Conservation (phyloP, 2,113 vertebrate species). For the Salvator merianae region DNA sequence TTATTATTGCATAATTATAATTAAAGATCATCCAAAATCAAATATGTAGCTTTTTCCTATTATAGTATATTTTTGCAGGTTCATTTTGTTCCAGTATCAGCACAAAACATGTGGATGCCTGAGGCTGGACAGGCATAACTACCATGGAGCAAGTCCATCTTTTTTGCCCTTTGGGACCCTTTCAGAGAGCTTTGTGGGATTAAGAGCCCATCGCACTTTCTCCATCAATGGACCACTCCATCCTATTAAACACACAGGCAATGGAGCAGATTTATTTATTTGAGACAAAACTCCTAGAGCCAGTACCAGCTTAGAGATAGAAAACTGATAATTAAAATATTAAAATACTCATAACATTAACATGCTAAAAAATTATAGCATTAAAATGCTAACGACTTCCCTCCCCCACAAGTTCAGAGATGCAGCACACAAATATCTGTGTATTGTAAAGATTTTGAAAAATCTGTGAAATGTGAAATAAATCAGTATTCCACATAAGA, state of each 20-base stretch:
- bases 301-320: no score
- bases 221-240: no score
- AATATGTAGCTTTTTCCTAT: not conserved
- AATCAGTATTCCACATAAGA: not conserved
- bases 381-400: no score
- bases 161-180: not conserved
- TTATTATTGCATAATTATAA: not conserved
- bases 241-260: not conserved
- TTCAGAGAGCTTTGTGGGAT: not conserved
- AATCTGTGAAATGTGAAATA: not conserved
- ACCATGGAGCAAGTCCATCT: no score
- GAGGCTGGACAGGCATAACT: no score
- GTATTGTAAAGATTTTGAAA: no score
- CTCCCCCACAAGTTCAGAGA: no score
- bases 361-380: no score
- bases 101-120: not conserved
- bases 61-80: not conserved
- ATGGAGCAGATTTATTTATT: not conserved
- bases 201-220: not conserved
- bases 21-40: constrained; percentile 2
- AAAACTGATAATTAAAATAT: no score
- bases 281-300: no score
- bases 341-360: no score
- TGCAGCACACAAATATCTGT: no score
- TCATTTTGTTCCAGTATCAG: not conserved